Evolutionary conservation across 1,140 invertebrate genomes (phyloP).

Genomic region (Acromyrmex charruanus): DNA sequence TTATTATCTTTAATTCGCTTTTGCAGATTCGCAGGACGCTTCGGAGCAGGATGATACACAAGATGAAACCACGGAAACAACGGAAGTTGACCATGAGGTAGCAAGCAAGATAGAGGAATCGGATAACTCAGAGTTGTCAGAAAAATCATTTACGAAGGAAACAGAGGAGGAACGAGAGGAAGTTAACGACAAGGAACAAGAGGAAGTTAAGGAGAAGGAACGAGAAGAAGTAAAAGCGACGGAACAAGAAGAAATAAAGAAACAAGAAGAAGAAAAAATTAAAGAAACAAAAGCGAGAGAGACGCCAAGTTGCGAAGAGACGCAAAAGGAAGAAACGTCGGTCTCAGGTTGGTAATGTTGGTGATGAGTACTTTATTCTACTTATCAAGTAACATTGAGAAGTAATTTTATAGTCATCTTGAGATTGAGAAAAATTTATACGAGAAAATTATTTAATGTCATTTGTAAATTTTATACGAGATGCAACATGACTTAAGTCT

Average conservation of each 20-base stretch:
- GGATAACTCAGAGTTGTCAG: constrained; percentile 20
- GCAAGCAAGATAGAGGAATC: not conserved
- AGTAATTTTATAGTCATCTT: not conserved
- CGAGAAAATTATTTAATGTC: not conserved
- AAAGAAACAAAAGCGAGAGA: not conserved
- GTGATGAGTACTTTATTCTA: not conserved
- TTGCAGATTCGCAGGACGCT: constrained; percentile 45
- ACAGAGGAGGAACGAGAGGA: not conserved
- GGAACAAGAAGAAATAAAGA: not conserved
- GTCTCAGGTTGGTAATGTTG: constrained; percentile 75
- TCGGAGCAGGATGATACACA: constrained; percentile 29
- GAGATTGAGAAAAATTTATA: not conserved
- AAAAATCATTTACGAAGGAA: not conserved
- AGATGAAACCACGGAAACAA: constrained; percentile 21
- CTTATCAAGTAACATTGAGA: not conserved
- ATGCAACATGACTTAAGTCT: not conserved
- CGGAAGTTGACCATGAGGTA: constrained; percentile 3
- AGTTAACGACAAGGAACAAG: not conserved
- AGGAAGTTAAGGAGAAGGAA: not conserved
- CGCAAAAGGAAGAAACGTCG: constrained; percentile 69
- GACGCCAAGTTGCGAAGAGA: constrained; percentile 34
- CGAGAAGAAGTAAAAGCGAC: not conserved
- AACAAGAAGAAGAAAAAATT: not conserved
- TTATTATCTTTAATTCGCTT: not conserved
- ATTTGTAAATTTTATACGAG: not conserved